Evolutionary conservation across 1,140 invertebrate genomes (phyloP).

Genomic region (Agrilus planipennis): DNA sequence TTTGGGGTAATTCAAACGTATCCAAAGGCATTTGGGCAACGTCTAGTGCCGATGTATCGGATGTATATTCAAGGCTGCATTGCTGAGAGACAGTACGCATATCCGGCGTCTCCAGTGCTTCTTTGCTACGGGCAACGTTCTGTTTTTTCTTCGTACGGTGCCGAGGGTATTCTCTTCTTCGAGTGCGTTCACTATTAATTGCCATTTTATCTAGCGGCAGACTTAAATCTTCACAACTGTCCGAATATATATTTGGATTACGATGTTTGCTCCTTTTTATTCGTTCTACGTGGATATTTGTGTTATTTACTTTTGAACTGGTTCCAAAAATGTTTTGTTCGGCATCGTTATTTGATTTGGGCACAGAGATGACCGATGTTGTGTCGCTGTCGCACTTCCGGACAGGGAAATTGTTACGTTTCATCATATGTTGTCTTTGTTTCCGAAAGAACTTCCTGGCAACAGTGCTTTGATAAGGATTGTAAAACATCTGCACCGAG

Average conservation of each 20-base stretch:
- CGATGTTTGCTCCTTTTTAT: constrained; percentile 30
- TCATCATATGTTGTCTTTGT: constrained; percentile 60
- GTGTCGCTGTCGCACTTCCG: constrained; percentile 43
- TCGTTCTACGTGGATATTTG: constrained; percentile 59
- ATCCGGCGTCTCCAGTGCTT: constrained; percentile 34
- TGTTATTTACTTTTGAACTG: constrained; percentile 64
- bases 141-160: constrained; percentile 7
- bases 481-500: constrained; percentile 75
- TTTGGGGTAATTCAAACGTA: no score
- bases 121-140: constrained; percentile 25
- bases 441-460: constrained; percentile 87
- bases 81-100: constrained; percentile 44
- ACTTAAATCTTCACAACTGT: constrained; percentile 38
- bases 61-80: constrained; percentile 56
- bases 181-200: constrained; percentile 27
- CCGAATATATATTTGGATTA: constrained; percentile 52
- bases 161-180: constrained; percentile 12
- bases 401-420: constrained; percentile 60
- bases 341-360: constrained; percentile 31
- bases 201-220: constrained; percentile 29
- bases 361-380: constrained; percentile 38
- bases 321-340: constrained; percentile 52
- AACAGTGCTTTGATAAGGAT: constrained; percentile 84
- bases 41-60: constrained; percentile 56
- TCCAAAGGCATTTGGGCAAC: no score